Base-by-base conservation (phyloP, 37 sponge, comb jelly and placozoan species). In the Chondrilla cf. caribensis region DNA sequence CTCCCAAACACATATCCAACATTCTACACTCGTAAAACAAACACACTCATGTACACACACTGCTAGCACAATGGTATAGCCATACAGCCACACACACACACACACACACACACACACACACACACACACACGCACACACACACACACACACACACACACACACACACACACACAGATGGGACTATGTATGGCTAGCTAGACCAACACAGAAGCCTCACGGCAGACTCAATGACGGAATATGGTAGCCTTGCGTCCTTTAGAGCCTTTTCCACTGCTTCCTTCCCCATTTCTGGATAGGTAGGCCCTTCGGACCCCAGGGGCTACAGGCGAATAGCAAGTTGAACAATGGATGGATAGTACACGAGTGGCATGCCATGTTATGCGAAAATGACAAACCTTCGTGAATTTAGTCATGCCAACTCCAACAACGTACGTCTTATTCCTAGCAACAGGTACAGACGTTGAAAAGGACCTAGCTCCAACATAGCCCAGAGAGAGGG, bases 321-420 rank as follows among this genome's bases (percentile, higher is more conserved):
- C 86, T 91, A 41, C 14, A 32, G 26, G 37, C 70, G 37, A 0
- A 19, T 17, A 47, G 58, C 2, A 44, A 58, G 28, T 9, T n/a
- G n/a, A n/a, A n/a, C n/a, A n/a, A n/a, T n/a, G 64, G 64, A 62
- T n/a, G 64, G 22, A 62, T 17, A n/a, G n/a, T n/a, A n/a, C n/a
- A n/a, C n/a, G 28, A 11, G 14, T 79, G 19, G 15, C 25, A 70
- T 47, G 19, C 8, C 81, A 47, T 18, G 70, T 21, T 11, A 70
- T 22, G 81, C 18, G 21, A 70, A 25, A 19, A 31, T 31, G 17
- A 17, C 70, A 70, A 25, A 41, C 38, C 59, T 77, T 67, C 29
- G 14, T 76, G 26, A 90, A 75, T 62, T 91, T 88, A 5, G 88
- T 87, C 92, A 91, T 88, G 6, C 92, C 92, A 17, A 91, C 92